Conservation (phyloP, 2,888 invertebrate species). For the Lasioglossum figueresi region DNA sequence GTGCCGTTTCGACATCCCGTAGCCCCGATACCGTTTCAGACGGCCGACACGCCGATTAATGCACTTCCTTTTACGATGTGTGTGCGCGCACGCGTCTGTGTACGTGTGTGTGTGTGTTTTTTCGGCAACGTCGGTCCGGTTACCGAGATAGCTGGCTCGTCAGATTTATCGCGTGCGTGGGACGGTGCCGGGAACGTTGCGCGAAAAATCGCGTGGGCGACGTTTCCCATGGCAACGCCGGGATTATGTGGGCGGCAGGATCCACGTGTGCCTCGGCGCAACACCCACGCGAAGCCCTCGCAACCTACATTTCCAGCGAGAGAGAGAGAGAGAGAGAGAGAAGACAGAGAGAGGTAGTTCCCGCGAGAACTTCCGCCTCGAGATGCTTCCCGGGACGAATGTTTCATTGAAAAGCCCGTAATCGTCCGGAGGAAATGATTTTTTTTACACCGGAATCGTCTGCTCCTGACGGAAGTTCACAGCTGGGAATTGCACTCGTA, state of each 20-base stretch:
- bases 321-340: not conserved
- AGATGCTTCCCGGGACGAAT: not conserved
- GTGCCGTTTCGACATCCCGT: conserved; percentile 31
- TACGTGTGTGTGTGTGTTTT: not conserved
- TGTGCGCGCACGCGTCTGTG: no score
- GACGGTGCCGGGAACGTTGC: conserved; percentile 33
- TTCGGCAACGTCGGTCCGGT: not conserved
- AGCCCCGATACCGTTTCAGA: conserved; percentile 15
- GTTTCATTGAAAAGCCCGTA: conserved; percentile 8
- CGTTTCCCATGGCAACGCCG: conserved; percentile 34
- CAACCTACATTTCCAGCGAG: conserved; percentile 26
- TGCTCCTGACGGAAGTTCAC: not conserved
- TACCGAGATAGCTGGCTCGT: conserved; percentile 9
- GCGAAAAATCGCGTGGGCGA: conserved; percentile 55
- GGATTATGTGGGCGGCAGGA: not conserved
- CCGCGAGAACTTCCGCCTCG: conserved; percentile 9
- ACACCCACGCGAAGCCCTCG: not conserved
- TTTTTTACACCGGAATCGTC: conserved; percentile 5
- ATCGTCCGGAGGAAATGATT: conserved; percentile 8
- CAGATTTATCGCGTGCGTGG: conserved; percentile 46
- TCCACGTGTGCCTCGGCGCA: conserved; percentile 1
- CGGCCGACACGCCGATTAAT: conserved; percentile 20
- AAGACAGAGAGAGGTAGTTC: not conserved
- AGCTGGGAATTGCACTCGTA: not conserved
- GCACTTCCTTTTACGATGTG: not conserved